Conservation (phyloP, 2,888 invertebrate species). For the Thera britannica region DNA sequence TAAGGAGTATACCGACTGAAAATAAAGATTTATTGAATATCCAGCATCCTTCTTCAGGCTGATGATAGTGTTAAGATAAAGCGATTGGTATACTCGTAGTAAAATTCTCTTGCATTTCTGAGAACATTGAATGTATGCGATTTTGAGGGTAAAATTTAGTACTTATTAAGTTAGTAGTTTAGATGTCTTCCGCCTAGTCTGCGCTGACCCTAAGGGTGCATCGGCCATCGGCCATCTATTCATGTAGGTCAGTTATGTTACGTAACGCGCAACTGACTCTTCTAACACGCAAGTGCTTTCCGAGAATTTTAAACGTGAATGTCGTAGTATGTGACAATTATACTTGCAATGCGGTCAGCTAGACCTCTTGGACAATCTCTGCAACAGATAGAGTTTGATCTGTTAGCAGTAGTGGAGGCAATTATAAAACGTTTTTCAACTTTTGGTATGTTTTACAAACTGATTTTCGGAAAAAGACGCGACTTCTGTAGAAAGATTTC, state of each 20-base stretch:
- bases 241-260: conserved; percentile 70
- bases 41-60: too few species aligned
- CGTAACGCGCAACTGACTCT: conserved; percentile 22
- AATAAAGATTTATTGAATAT: too few species aligned
- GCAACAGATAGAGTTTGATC: background rate
- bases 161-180: background rate
- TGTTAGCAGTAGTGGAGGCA: too few species aligned
- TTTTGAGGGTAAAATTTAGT: background rate
- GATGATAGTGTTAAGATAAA: background rate
- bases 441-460: too few species aligned
- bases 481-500: too few species aligned
- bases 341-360: conserved; percentile 2
- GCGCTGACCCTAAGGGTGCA: conserved; percentile 57
- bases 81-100: background rate
- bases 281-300: conserved; percentile 23
- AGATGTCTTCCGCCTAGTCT: background rate
- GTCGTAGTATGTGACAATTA: conserved; percentile 7
- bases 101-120: background rate
- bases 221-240: conserved; percentile 60
- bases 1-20: too few species aligned
- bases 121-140: background rate
- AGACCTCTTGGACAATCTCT: background rate
- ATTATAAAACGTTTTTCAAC: too few species aligned
- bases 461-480: too few species aligned
- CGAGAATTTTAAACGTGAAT: conserved; percentile 24